Evolutionary conservation across 1,140 invertebrate species (phyloP).

Genomic region (Drosophila busckii): DNA sequence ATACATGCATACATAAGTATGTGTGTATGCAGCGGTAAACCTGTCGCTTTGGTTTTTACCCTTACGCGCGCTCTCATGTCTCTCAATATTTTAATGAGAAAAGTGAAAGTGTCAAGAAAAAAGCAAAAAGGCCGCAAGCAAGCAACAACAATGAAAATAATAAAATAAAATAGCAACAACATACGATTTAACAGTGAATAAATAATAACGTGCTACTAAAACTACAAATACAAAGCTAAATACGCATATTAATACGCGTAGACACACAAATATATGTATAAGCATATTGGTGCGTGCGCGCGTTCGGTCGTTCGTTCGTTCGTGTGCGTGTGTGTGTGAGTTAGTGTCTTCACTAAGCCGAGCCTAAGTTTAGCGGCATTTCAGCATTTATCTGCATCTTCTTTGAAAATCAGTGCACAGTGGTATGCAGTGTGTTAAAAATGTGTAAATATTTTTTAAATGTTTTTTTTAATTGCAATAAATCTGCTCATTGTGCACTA

Average conservation of each 20-base stretch:
- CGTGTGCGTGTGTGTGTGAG: too few species aligned
- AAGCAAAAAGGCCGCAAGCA: conserved; percentile 20
- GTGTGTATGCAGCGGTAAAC: conserved; percentile 15
- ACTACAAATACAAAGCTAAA: conserved; percentile 5
- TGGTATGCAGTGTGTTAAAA: too few species aligned
- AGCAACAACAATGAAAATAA: conserved; percentile 20
- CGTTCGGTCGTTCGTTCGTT: too few species aligned
- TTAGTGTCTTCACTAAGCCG: too few species aligned
- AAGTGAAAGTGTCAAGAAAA: conserved; percentile 75
- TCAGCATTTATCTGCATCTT: too few species aligned
- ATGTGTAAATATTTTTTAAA: too few species aligned
- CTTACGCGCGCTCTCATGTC: conserved; percentile 35
- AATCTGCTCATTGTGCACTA: too few species aligned
- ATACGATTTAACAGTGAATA: conserved; percentile 58
- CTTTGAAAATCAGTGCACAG: too few species aligned
- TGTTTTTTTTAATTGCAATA: too few species aligned
- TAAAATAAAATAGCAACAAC: conserved; percentile 1
- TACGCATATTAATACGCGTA: conserved; percentile 4
- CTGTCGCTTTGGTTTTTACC: conserved; percentile 25
- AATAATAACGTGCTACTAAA: conserved; percentile 52
- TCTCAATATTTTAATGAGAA: conserved; percentile 75
- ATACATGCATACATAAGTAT: neutral
- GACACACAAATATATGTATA: conserved; percentile 3
- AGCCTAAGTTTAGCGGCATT: too few species aligned
- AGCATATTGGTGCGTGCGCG: too few species aligned